Conservation (phyloP, 2,113 vertebrate species). For the Dicentrarchus labrax region DNA sequence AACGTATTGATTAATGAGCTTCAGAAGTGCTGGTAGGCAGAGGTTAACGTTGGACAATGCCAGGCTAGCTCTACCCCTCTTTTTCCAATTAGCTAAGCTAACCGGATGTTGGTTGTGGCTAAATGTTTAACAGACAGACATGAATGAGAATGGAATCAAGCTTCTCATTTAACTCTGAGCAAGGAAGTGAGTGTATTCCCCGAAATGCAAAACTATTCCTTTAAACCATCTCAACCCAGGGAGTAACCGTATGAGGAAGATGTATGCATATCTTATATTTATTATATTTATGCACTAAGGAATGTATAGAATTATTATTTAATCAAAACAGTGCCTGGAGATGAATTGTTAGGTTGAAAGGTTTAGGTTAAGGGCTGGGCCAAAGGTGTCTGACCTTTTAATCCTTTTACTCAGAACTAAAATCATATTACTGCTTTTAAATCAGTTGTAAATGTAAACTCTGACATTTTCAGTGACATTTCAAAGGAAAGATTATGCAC, state of each 20-base stretch:
- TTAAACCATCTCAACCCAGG: conserved; percentile 5
- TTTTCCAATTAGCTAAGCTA: background rate
- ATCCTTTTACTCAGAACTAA: conserved; percentile 18
- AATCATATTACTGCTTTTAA: conserved; percentile 6
- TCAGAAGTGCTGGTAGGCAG: background rate
- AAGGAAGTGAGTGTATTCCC: background rate
- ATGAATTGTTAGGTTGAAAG: background rate
- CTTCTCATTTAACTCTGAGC: background rate
- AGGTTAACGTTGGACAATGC: too few relatives aligned
- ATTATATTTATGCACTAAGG: background rate
- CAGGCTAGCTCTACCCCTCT: too few relatives aligned
- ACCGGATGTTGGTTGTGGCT: background rate
- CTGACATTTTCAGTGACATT: conserved; percentile 11
- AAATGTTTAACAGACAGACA: background rate
- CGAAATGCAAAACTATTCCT: background rate
- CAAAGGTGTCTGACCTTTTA: conserved; percentile 13
- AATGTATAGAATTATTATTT: background rate
- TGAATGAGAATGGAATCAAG: background rate
- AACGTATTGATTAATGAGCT: background rate
- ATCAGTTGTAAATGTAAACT: conserved; percentile 1
- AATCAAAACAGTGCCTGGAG: conserved; percentile 9
- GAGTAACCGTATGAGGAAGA: background rate
- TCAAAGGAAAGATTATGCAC: background rate
- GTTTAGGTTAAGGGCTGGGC: background rate
- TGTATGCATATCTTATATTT: too few relatives aligned